Conservation (phyloP, 2,888 invertebrate species). For the Heteromyza rotundicornis region DNA sequence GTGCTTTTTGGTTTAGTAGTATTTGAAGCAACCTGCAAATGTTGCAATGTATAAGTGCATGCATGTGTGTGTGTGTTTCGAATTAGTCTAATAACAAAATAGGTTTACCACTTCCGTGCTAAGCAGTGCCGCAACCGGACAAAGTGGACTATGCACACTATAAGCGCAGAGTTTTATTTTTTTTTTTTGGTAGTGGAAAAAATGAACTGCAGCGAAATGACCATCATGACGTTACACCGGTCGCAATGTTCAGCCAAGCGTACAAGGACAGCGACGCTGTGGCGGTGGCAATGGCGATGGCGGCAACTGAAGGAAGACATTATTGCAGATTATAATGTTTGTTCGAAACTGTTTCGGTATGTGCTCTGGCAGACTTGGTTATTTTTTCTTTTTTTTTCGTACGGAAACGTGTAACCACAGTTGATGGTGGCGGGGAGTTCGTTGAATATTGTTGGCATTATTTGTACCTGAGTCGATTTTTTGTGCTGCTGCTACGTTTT, state of each 20-base stretch:
- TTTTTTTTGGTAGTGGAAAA: not conserved
- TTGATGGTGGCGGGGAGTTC: not conserved
- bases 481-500: not conserved
- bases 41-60: no score
- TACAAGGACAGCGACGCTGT: not conserved
- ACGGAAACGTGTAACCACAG: not conserved
- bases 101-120: constrained; percentile 4
- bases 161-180: not conserved
- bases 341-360: not conserved
- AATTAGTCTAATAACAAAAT: constrained; percentile 8
- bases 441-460: no score
- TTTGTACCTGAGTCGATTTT: not conserved
- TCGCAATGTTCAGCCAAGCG: not conserved
- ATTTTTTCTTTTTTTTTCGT: no score
- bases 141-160: not conserved
- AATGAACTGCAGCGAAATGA: not conserved
- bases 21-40: no score
- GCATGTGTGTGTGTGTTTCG: not conserved
- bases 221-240: not conserved
- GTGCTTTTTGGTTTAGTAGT: not conserved
- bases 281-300: no score
- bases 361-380: not conserved
- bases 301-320: not conserved
- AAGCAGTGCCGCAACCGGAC: not conserved
- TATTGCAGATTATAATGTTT: constrained; percentile 3